A percentile compares a stretch with the other conserved stretches of the same genome.
Evolutionary conservation across 1,140 invertebrate genomes (phyloP).

Genomic region (Drosophila truncata): DNA sequence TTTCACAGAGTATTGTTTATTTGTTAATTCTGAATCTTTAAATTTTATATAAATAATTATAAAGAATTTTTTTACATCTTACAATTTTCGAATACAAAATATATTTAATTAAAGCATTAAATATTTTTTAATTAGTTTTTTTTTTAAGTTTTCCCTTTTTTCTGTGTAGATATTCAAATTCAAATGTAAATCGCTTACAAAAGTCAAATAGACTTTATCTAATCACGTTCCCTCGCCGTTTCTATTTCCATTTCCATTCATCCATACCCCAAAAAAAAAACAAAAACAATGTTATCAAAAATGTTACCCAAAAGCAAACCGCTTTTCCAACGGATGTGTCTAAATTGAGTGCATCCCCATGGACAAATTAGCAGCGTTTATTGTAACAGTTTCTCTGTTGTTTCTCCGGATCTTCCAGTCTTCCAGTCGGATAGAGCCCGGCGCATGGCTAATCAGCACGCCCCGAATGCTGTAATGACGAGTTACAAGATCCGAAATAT

Average conservation of each 20-base stretch:
- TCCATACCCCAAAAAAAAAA: not conserved
- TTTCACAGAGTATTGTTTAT: not conserved
- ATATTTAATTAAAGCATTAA: too few relatives aligned
- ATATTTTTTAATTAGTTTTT: too few relatives aligned
- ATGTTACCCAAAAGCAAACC: slow-evolving; percentile 16
- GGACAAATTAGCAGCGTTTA: slow-evolving; percentile 44
- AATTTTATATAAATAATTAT: too few relatives aligned
- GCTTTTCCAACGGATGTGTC: slow-evolving; percentile 61
- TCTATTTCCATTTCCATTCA: slow-evolving; percentile 27
- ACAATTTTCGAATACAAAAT: too few relatives aligned
- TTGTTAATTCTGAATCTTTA: not conserved
- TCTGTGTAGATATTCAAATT: slow-evolving; percentile 14
- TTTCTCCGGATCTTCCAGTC: slow-evolving; percentile 24
- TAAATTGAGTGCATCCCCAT: slow-evolving; percentile 69
- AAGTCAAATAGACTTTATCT: slow-evolving; percentile 42
- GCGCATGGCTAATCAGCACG: slow-evolving; percentile 72
- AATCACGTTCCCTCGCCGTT: slow-evolving; percentile 36
- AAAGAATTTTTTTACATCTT: too few relatives aligned
- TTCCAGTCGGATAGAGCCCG: slow-evolving; percentile 21
- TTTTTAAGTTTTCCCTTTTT: not conserved
- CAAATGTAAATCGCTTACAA: slow-evolving; percentile 33
- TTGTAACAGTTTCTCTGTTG: slow-evolving; percentile 24
- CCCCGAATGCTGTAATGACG: slow-evolving; percentile 15
- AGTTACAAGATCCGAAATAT: slow-evolving; percentile 1
- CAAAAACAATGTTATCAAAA: slow-evolving; percentile 41